Conservation (phyloP, 1,140 invertebrate genomes). For the Rhagoletis pomonella region DNA sequence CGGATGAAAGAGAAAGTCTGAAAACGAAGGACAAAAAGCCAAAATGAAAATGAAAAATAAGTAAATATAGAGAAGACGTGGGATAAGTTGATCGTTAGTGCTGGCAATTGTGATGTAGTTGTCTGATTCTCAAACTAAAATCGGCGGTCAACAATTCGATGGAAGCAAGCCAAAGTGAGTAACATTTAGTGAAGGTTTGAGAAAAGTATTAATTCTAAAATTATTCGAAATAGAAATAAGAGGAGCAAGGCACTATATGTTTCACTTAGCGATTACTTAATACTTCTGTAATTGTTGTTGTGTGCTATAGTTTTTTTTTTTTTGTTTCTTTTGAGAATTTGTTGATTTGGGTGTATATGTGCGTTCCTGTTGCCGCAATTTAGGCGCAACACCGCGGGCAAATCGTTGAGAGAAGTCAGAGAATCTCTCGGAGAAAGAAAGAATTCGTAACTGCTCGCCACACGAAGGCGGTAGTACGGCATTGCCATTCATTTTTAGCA, state of each 20-base stretch:
- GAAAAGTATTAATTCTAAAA: not conserved
- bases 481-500: constrained; percentile 34
- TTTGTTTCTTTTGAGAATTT: not conserved
- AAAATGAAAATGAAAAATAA: not conserved
- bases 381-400: constrained; percentile 45
- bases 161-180: constrained; percentile 29
- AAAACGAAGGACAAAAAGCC: not conserved
- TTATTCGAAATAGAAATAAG: not conserved
- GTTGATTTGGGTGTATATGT: constrained; percentile 19
- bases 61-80: not conserved
- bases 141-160: not conserved
- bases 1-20: not conserved
- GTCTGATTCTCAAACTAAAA: not conserved
- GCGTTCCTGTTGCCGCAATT: constrained; percentile 43
- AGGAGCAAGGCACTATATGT: not conserved
- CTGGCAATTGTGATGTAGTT: not conserved
- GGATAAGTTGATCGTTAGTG: not conserved
- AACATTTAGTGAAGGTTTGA: not conserved
- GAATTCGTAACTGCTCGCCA: not conserved
- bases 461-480: not conserved
- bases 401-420: constrained; percentile 11
- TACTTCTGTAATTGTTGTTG: constrained; percentile 24
- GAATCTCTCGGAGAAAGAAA: not conserved
- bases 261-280: constrained; percentile 3
- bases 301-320: not conserved